phyloP scores from a whole-genome alignment of 2,797 vertebrate species.

The Liasis olivaceus region DNA sequence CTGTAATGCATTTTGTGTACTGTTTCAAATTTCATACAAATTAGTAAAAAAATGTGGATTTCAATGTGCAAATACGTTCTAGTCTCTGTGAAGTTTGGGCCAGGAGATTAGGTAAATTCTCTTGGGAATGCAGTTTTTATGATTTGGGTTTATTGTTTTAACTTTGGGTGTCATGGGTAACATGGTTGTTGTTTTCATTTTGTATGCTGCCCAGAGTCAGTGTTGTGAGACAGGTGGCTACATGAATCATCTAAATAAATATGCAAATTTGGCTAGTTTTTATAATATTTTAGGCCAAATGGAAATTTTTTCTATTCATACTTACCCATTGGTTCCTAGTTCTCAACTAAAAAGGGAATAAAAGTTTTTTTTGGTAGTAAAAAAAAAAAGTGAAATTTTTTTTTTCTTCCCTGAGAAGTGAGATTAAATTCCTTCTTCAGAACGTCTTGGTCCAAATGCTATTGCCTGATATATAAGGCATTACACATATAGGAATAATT shows the following conservation, averaged over 20 bases:
- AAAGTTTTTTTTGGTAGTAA: background rate
- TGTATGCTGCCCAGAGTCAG: background rate
- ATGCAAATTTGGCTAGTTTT: background rate
- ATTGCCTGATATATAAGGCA: background rate
- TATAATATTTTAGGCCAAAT: background rate
- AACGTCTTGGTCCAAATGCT: background rate
- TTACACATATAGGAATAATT: background rate
- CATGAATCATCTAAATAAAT: background rate
- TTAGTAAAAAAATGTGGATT: background rate
- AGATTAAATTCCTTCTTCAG: background rate
- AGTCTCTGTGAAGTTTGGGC: background rate
- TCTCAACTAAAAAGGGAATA: background rate
- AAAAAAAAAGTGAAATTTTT: background rate
- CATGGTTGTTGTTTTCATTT: background rate
- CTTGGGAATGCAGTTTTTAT: background rate
- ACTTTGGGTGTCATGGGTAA: background rate
- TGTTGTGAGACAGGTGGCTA: background rate
- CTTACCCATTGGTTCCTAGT: background rate
- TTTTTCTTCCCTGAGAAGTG: background rate
- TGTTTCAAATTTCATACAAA: background rate
- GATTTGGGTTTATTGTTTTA: background rate
- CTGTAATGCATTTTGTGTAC: background rate
- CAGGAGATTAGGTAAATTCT: background rate
- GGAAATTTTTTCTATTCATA: background rate
- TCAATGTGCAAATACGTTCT: background rate